Conservation (phyloP, 2,797 vertebrate genomes). For the Thunnus albacares region DNA sequence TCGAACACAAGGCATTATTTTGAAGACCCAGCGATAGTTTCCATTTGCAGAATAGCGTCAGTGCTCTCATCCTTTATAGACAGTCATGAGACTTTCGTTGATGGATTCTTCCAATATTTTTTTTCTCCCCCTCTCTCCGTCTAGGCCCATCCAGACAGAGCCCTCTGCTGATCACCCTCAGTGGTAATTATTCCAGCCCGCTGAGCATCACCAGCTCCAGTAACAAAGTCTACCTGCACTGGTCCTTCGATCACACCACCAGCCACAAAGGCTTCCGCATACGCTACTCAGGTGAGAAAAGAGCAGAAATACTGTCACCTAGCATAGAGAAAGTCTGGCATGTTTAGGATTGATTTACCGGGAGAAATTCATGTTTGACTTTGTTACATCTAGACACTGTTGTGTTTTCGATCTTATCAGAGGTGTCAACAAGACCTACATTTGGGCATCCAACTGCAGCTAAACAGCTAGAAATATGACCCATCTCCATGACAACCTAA, state of each 20-base stretch:
- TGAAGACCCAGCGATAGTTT: not conserved
- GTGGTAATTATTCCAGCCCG: slow-evolving; percentile 96
- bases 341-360: not conserved
- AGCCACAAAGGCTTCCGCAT: slow-evolving; percentile 98
- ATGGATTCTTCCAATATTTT: not conserved
- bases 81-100: not conserved
- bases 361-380: slow-evolving; percentile 18
- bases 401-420: slow-evolving; percentile 24
- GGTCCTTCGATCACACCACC: slow-evolving; percentile 97
- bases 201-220: slow-evolving; percentile 93
- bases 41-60: not conserved
- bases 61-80: not conserved
- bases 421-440: slow-evolving; percentile 39
- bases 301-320: not conserved
- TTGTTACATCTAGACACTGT: slow-evolving; percentile 16
- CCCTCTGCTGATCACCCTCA: slow-evolving; percentile 93
- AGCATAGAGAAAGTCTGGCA: no score
- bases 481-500: slow-evolving; percentile 73
- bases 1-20: not conserved
- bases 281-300: slow-evolving; percentile 91
- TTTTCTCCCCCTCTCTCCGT: not conserved
- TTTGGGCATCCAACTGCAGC: slow-evolving; percentile 49
- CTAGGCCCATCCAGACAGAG: slow-evolving; percentile 95
- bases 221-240: slow-evolving; percentile 95
- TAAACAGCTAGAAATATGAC: slow-evolving; percentile 62